Conservation (phyloP, 2,113 vertebrate genomes). For the Nyctibius bracteatus region DNA sequence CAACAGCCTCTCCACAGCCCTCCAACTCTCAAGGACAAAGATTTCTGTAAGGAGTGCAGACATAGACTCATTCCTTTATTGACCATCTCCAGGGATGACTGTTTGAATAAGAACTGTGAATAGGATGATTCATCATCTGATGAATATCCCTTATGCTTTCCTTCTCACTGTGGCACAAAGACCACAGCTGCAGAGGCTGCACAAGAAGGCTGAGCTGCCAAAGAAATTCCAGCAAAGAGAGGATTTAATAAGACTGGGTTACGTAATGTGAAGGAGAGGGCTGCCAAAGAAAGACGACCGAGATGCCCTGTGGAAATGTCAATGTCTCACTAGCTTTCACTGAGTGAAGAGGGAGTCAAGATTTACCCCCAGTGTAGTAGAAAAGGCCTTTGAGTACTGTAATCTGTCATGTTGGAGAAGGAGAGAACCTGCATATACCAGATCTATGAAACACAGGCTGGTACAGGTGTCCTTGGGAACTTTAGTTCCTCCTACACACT, state of each 20-base stretch:
- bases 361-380: neutral
- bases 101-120: constrained; percentile 30
- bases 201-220: neutral
- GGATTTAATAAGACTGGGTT: neutral
- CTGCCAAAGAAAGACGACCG: neutral
- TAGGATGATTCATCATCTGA: constrained; percentile 39
- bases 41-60: neutral
- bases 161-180: neutral
- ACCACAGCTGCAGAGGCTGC: constrained; percentile 29
- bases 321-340: neutral
- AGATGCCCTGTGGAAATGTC: neutral
- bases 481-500: neutral
- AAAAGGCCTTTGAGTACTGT: neutral
- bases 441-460: neutral
- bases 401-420: neutral
- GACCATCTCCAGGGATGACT: constrained; percentile 13
- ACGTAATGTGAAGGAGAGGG: neutral
- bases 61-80: neutral
- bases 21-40: constrained; percentile 4
- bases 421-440: rapidly evolving
- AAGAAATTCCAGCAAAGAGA: neutral
- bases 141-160: constrained; percentile 30
- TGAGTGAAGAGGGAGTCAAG: neutral
- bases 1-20: neutral
- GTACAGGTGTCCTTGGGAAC: neutral